Conservation (phyloP, 2,113 vertebrate species). For the Gopherus evgoodei region DNA sequence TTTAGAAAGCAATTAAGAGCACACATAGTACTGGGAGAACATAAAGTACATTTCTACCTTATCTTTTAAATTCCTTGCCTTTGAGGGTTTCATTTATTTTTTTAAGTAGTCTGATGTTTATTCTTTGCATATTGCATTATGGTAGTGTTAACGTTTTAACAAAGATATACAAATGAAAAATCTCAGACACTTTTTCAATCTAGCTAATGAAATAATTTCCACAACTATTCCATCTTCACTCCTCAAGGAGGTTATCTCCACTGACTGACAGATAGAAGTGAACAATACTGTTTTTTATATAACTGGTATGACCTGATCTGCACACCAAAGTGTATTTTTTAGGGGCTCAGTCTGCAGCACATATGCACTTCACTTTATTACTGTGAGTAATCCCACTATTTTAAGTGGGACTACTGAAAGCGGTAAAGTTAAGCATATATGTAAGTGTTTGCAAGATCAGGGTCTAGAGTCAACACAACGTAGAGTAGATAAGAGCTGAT, state of each 20-base stretch:
- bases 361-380: rapidly evolving
- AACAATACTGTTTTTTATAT: neutral
- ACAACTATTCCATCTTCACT: neutral
- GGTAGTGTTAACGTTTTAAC: neutral
- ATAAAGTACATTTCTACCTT: neutral
- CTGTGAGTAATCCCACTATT: neutral
- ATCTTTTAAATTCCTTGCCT: neutral
- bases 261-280: neutral
- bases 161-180: neutral
- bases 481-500: neutral
- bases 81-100: neutral
- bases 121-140: rapidly evolving
- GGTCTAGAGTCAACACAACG: neutral
- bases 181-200: neutral
- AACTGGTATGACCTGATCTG: neutral
- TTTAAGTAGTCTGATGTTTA: neutral
- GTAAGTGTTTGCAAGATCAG: neutral
- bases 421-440: neutral
- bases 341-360: neutral
- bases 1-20: neutral
- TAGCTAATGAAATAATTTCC: neutral
- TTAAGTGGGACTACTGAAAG: rapidly evolving
- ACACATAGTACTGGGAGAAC: neutral
- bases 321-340: neutral
- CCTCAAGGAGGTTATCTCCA: neutral